Evolutionary conservation across 1,140 invertebrate genomes (phyloP), one percentile per base, ranked within the genome.

Genomic region (Polypedilum vanderplanki): DNA sequence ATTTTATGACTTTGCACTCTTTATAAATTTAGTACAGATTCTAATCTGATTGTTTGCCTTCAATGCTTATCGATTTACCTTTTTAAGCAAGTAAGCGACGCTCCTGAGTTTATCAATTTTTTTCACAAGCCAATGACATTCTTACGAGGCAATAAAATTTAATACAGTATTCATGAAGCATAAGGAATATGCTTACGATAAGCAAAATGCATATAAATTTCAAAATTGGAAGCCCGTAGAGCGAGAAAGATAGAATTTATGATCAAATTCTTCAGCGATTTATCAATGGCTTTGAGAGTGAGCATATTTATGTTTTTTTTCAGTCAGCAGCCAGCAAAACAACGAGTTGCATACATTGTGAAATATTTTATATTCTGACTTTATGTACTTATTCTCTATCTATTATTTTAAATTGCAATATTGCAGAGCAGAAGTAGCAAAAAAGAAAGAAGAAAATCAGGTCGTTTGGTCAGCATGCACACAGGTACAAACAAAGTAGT

Each of bases 171-270:
- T 57, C 46, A 57, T n/a, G n/a, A 12, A 57, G 3, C n/a, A 57
- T 4, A 12, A 46, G n/a, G n/a, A 57, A 57, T 57, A 57, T 57
- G 46, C 10, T 57, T n/a, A 57, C 12, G 12, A n/a, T 57, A 57
- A 57, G 46, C 46, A 57, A 57, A 57, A 57, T 57, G 46, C 46
- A 57, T 57, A 57, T 57, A 57, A 57, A 57, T 57, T 57, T 57
- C 24, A 57, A 57, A 57, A 57, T 15, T 57, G 46, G 12, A 57
- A 57, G 46, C 46, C 46, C 46, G 12, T 57, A 57, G n/a, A 57
- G 46, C 46, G n/a, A 57, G 46, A 57, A 57, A 15, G 12, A 33
- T 33, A 57, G 46, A 57, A 57, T 57, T 57, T 57, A 57, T 57
- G 46, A 57, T 57, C 46, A 57, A 57, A 15, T 57, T 57, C 46